Conservation (phyloP, 2,888 invertebrate species). For the Drosophila diplacantha region DNA sequence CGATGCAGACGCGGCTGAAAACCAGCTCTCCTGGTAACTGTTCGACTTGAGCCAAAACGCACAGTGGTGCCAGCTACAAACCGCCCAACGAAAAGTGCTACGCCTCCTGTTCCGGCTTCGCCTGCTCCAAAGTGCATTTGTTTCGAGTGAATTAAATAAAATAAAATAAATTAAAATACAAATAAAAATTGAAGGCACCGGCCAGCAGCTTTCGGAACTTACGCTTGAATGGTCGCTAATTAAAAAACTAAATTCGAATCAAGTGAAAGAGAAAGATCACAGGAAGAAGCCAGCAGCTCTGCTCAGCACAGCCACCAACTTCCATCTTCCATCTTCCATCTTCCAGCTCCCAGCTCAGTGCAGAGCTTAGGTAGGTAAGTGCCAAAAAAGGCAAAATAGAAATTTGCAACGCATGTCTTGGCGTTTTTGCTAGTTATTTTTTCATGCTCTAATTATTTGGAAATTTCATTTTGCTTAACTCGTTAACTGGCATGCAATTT, state of each 20-base stretch:
- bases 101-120: conserved; percentile 3
- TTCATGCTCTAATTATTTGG: conserved; percentile 72
- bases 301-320: background rate
- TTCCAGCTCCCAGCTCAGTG: too few species aligned
- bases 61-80: conserved; percentile 24
- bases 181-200: background rate
- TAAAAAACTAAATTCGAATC: conserved; percentile 52
- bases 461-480: conserved; percentile 52
- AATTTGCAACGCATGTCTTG: conserved; percentile 42
- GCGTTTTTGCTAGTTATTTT: conserved; percentile 65
- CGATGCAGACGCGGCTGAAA: conserved; percentile 75
- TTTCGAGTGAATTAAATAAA: conserved; percentile 52
- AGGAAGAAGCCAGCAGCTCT: conserved; percentile 9
- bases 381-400: conserved; percentile 68
- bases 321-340: background rate
- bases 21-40: conserved; percentile 53
- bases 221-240: conserved; percentile 37
- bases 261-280: conserved; percentile 29
- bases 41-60: conserved; percentile 21
- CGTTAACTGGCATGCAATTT: conserved; percentile 49
- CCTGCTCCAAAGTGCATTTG: conserved; percentile 39
- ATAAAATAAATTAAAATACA: conserved; percentile 7
- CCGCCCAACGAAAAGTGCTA: conserved; percentile 17
- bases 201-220: conserved; percentile 4
- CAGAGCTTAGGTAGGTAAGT: conserved; percentile 13